Percentiles rank a stretch among this genome's conserved stretches.
Conservation (phyloP, 2,888 invertebrate genomes). For the Spodoptera picta region DNA sequence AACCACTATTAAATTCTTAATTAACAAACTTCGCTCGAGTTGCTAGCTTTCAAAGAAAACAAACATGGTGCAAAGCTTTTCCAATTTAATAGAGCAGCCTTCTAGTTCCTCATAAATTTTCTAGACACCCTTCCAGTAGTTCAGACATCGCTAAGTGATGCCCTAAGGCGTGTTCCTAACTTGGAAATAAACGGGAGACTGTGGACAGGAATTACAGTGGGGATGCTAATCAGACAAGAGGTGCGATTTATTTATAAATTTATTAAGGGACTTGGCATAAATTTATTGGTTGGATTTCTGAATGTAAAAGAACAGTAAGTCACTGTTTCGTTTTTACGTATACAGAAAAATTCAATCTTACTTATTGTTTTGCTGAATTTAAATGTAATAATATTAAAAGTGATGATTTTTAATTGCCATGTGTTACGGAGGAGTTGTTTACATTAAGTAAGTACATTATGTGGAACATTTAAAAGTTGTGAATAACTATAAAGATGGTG, state of each 20-base stretch:
- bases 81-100: conserved; percentile 34
- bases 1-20: conserved; percentile 34
- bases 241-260: conserved; percentile 36
- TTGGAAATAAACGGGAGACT: conserved; percentile 32
- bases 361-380: too few relatives aligned
- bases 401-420: too few relatives aligned
- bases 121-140: conserved; percentile 38
- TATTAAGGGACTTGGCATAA: conserved; percentile 23
- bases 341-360: too few relatives aligned
- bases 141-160: conserved; percentile 44
- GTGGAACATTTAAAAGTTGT: too few relatives aligned
- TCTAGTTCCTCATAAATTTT: conserved; percentile 46
- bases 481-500: too few relatives aligned
- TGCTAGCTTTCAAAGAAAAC: conserved; percentile 37
- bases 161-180: conserved; percentile 36
- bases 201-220: conserved; percentile 35
- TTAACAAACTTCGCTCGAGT: conserved; percentile 36
- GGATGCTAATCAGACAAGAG: conserved; percentile 43
- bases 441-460: too few relatives aligned
- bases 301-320: too few relatives aligned
- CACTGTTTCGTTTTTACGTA: too few relatives aligned
- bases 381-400: too few relatives aligned
- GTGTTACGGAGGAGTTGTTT: too few relatives aligned
- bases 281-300: neutral
- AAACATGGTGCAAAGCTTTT: conserved; percentile 37